Evolutionary conservation across 2,888 invertebrate genomes (phyloP).

Genomic region (Lobophora halterata): DNA sequence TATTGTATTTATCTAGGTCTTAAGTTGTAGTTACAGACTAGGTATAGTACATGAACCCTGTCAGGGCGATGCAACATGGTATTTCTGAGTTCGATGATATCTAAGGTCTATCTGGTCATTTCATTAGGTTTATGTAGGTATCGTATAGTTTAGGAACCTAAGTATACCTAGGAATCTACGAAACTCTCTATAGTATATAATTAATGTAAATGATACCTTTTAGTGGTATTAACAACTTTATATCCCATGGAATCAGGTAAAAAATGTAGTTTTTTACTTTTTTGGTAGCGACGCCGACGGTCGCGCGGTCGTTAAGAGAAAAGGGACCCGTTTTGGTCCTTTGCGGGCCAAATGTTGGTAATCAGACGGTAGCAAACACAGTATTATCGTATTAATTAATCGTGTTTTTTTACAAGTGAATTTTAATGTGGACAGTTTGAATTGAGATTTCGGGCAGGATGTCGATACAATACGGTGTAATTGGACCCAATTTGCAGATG

Average conservation of each 20-base stretch:
- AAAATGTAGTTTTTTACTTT: constrained; percentile 61
- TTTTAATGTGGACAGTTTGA: constrained; percentile 31
- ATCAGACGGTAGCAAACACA: constrained; percentile 63
- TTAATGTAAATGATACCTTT: no score
- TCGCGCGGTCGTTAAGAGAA: constrained; percentile 67
- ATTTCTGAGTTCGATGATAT: no score
- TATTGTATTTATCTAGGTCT: no score
- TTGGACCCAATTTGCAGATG: constrained; percentile 32
- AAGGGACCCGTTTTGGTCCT: constrained; percentile 70
- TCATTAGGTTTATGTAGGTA: no score
- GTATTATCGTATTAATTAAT: constrained; percentile 73
- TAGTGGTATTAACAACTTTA: constrained; percentile 44
- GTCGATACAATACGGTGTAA: constrained; percentile 10
- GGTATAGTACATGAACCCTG: no score
- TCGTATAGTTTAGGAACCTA: no score
- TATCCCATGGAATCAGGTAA: constrained; percentile 58
- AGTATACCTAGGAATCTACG: no score
- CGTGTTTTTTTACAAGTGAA: constrained; percentile 39
- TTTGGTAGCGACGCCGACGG: constrained; percentile 64
- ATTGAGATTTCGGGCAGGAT: constrained; percentile 27
- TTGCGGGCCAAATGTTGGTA: constrained; percentile 54
- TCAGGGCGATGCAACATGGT: no score
- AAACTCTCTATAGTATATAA: no score
- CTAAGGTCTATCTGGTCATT: no score
- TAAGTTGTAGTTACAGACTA: no score